Evolutionary conservation across 2,113 vertebrate species (phyloP).

Genomic region (Zootoca vivipara): DNA sequence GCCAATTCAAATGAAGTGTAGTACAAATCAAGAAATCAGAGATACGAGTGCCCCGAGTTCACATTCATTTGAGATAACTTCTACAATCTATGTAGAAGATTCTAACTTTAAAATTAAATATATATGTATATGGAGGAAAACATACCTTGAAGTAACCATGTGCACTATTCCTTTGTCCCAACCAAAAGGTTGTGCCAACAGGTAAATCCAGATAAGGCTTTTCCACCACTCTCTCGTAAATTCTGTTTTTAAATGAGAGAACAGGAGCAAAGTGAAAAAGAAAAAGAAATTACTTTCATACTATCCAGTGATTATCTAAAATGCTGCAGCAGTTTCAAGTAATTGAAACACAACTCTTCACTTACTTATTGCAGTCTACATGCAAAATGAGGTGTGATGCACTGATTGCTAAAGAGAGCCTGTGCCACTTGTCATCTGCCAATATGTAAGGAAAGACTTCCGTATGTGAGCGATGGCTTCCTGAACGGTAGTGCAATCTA

Average conservation of each 20-base stretch:
- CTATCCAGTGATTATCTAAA: conserved; percentile 11
- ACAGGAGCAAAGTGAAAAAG: neutral
- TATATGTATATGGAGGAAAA: neutral
- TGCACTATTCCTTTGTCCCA: conserved; percentile 94
- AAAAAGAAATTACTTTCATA: neutral
- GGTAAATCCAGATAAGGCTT: conserved; percentile 91
- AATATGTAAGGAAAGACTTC: conserved; percentile 96
- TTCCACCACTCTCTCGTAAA: conserved; percentile 96
- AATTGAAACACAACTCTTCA: conserved; percentile 28
- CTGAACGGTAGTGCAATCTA: conserved; percentile 91
- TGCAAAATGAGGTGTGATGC: conserved; percentile 93
- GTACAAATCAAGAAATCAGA: neutral
- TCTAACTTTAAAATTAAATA: no score
- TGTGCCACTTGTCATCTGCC: conserved; percentile 97
- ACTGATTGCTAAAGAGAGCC: conserved; percentile 91
- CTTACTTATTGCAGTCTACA: conserved; percentile 96
- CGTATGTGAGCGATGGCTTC: conserved; percentile 86
- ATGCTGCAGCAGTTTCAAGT: conserved; percentile 7
- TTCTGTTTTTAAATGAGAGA: conserved; percentile 75
- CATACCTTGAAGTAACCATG: conserved; percentile 96
- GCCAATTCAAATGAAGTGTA: neutral
- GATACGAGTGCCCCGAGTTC: neutral
- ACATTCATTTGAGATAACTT: neutral
- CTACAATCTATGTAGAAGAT: neutral
- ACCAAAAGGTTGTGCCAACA: conserved; percentile 89